Percentiles rank a stretch among this genome's conserved stretches.
These are phyloP conservation scores for Herpailurus yagouaroundi DNA, from an alignment of 2,113 vertebrate species.

Conservation along the genomic window DNA sequence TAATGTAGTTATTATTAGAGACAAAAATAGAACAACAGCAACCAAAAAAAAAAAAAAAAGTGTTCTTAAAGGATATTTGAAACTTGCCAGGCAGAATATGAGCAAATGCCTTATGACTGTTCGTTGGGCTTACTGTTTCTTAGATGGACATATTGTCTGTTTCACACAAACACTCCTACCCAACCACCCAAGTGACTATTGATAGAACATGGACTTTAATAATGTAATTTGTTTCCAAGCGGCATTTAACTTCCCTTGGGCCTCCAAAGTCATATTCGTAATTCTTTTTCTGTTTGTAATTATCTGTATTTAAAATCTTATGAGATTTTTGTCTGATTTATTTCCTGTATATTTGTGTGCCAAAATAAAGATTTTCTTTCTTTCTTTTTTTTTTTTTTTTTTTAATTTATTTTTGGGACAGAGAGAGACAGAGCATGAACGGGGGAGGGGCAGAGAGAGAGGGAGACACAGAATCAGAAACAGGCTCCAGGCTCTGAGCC, in stretches of 20 bases:
- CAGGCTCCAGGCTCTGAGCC: too few species aligned
- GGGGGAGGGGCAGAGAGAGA: too few species aligned
- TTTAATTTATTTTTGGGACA: too few species aligned
- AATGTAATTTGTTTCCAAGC: constrained; percentile 26
- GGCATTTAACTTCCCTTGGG: not conserved
- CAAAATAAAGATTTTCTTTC: not conserved
- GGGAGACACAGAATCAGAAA: too few species aligned
- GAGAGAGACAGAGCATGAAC: too few species aligned
- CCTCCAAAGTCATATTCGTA: not conserved
- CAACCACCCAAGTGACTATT: not conserved
- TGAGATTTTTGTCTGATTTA: not conserved
- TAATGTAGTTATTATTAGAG: not conserved
- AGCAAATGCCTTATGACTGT: constrained; percentile 34
- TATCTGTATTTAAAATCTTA: not conserved
- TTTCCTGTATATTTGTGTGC: not conserved
- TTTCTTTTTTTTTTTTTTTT: too few species aligned
- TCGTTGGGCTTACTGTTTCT: not conserved
- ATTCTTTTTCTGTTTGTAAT: constrained; percentile 21
- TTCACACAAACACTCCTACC: constrained; percentile 56
- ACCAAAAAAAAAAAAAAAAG: not conserved
- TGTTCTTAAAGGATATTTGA: constrained; percentile 5
- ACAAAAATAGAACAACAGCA: not conserved
- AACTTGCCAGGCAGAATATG: constrained; percentile 35
- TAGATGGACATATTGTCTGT: constrained; percentile 45
- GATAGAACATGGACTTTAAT: constrained; percentile 44